Base-by-base conservation (phyloP, 2,797 vertebrate genomes). In the Aselliscus stoliczkanus region DNA sequence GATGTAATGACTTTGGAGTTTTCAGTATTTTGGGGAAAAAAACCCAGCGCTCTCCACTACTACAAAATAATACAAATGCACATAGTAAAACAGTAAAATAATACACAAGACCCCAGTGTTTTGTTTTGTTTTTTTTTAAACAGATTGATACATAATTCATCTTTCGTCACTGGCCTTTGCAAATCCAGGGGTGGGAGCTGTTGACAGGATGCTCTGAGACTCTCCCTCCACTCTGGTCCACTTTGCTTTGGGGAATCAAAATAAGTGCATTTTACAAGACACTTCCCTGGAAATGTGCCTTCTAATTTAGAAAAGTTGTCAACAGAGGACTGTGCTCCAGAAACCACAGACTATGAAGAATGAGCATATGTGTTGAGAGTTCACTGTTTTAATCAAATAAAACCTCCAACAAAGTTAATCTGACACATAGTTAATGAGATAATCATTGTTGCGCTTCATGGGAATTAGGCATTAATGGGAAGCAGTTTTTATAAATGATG, bases 401-500 rank as follows among this genome's bases (percentile, higher is more conserved):
- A 95, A 88, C 86, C 87, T 84, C 47, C 72, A 83, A 64, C 95
- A 76, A 94, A 92, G 95, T 93, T 92, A 69, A 93, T 88, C 73
- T 90, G 93, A 96, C 94, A 94, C 92, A 65, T 15, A 73, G 94
- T 90, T 96, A 94, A 96, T 80, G 92, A 97, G 92, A 90, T 88
- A 94, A 96, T 97, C 93, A 87, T 88, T 56, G 90, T 92, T 65
- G 90, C 27, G 14, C 95, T 97, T 90, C 82, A 14, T 54, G 85
- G 95, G 88, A 93, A 94, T 94, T 76, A 94, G 93, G 64, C 80
- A 34, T 90, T 93, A 94, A 95, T 95, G 82, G 73, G 56, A 81
- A 84, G 77, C 77, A 23, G 77, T 95, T 97, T 97, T 96, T 92
- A 95, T 94, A 97, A 96, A 96, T 95, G 97, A 91, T 27, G 86